Evolutionary conservation across 2,113 vertebrate species (phyloP).

Genomic region (Anolis sagrei): DNA sequence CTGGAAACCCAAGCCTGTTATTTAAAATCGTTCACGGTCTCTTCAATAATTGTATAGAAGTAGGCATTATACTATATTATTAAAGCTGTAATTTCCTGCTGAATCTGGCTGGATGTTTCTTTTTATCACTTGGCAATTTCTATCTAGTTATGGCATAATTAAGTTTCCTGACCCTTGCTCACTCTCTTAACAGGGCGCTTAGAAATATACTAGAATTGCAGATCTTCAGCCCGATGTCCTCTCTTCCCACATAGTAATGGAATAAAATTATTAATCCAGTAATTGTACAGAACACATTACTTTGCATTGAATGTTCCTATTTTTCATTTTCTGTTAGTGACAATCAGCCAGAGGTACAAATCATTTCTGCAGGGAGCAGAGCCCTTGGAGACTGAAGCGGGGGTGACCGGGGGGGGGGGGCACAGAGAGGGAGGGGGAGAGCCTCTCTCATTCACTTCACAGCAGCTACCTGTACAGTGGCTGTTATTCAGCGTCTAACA

Average conservation of each 20-base stretch:
- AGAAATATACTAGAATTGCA: constrained; percentile 94
- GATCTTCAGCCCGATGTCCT: constrained; percentile 92
- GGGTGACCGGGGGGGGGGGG: neutral
- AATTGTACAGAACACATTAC: constrained; percentile 94
- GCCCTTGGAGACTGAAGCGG: constrained; percentile 72
- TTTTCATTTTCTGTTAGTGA: constrained; percentile 91
- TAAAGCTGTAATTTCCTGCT: constrained; percentile 98
- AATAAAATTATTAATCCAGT: constrained; percentile 99
- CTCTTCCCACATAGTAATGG: constrained; percentile 87
- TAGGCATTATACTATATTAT: constrained; percentile 94
- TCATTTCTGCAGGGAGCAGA: constrained; percentile 84
- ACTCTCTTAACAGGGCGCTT: constrained; percentile 95
- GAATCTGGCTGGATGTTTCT: constrained; percentile 97
- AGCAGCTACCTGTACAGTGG: constrained; percentile 77
- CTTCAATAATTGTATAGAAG: constrained; percentile 91
- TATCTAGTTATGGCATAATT: constrained; percentile 99
- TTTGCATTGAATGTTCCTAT: constrained; percentile 90
- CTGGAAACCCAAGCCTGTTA: constrained; percentile 84
- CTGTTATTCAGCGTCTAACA: constrained; percentile 78
- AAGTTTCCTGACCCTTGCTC: constrained; percentile 98
- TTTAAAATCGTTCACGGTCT: constrained; percentile 88
- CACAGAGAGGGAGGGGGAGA: neutral
- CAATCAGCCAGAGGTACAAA: constrained; percentile 88
- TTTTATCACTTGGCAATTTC: constrained; percentile 98
- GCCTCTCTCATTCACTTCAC: constrained; percentile 73